Evolutionary conservation across 2,888 invertebrate species (phyloP).

Genomic region (Dysmachus trigonus): DNA sequence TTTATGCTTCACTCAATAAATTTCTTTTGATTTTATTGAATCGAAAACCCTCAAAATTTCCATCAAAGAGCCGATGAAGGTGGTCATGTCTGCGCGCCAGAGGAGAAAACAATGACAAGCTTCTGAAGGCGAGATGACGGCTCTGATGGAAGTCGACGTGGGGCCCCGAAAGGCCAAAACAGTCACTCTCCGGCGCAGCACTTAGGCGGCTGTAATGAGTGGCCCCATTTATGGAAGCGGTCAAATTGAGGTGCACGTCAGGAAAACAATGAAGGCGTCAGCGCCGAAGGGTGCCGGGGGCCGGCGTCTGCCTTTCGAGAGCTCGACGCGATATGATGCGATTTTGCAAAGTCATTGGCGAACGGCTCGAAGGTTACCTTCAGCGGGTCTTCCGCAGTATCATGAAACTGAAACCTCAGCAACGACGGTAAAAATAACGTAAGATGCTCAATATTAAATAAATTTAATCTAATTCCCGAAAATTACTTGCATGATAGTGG

Average conservation of each 20-base stretch:
- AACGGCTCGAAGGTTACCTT: not conserved
- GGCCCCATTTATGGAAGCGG: not conserved
- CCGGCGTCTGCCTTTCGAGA: not conserved
- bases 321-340: not conserved
- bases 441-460: too few species aligned
- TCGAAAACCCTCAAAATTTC: not conserved
- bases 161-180: not conserved
- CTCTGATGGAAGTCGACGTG: not conserved
- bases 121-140: not conserved
- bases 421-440: too few species aligned
- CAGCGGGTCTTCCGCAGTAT: not conserved
- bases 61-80: not conserved
- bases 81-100: not conserved
- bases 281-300: not conserved
- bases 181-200: not conserved
- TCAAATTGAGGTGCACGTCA: slow-evolving; percentile 9
- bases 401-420: not conserved
- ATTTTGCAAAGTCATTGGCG: slow-evolving; percentile 14
- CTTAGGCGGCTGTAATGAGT: not conserved
- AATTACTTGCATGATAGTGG: too few species aligned
- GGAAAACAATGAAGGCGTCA: slow-evolving; percentile 13
- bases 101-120: not conserved
- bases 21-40: not conserved
- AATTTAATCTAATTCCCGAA: too few species aligned
- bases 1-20: not conserved